These are phyloP conservation scores for Pemphigus obesinymphae DNA, from an alignment of 1,140 invertebrate species.

Conservation along the genomic window DNA sequence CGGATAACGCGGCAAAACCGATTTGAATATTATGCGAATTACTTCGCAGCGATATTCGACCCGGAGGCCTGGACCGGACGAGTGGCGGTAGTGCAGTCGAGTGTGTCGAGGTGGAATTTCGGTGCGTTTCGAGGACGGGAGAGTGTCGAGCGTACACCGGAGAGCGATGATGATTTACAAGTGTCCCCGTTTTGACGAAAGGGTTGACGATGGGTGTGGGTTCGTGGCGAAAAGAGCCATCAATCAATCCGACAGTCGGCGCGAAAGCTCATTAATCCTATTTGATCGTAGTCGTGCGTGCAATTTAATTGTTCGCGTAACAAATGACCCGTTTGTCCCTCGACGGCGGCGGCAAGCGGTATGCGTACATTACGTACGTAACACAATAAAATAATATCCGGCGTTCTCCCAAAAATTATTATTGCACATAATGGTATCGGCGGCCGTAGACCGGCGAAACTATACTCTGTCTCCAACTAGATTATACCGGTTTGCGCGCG, in stretches of 20 bases:
- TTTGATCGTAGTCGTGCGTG: conserved; percentile 39
- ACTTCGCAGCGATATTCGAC: neutral
- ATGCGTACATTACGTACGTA: neutral
- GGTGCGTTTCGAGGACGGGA: neutral
- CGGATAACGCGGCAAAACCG: neutral
- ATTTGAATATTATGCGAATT: neutral
- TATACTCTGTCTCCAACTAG: too few relatives aligned
- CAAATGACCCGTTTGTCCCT: conserved; percentile 35
- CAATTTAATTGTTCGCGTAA: conserved; percentile 40
- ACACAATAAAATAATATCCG: neutral
- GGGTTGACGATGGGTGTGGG: neutral
- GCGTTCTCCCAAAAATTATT: neutral
- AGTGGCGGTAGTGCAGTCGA: neutral
- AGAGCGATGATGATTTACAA: conserved; percentile 37
- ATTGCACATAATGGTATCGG: neutral
- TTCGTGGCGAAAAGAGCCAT: conserved; percentile 19
- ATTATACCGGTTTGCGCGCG: too few relatives aligned
- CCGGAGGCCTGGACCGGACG: neutral
- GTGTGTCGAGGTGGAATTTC: neutral
- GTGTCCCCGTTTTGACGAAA: conserved; percentile 34
- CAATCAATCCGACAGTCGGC: conserved; percentile 37
- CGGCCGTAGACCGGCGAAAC: too few relatives aligned
- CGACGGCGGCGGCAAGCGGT: neutral
- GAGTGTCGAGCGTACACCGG: neutral
- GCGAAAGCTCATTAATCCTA: conserved; percentile 39